A percentile compares a stretch with the other conserved stretches of the same genome.
Conservation (phyloP, 1,140 invertebrate species). For the Papilio polytes region DNA sequence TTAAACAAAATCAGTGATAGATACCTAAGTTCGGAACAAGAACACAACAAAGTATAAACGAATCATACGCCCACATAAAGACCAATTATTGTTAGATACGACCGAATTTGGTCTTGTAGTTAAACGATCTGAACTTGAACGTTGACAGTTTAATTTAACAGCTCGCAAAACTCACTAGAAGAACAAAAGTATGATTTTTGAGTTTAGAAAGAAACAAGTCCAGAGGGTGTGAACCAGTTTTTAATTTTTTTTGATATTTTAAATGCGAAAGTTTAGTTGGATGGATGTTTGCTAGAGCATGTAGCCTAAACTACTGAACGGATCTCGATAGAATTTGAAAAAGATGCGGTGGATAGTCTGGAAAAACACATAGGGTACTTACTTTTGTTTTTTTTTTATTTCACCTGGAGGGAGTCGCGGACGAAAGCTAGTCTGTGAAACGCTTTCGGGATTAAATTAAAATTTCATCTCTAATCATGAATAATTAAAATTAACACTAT, state of each 20-base stretch:
- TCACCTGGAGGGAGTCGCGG: no score
- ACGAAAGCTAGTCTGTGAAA: no score
- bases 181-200: background rate
- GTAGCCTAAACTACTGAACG: no score
- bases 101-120: slow-evolving; percentile 53
- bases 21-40: background rate
- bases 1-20: slow-evolving; percentile 3
- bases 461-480: background rate
- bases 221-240: no score
- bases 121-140: slow-evolving; percentile 67
- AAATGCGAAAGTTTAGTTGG: no score
- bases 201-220: no score
- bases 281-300: no score
- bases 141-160: slow-evolving; percentile 60
- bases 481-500: background rate
- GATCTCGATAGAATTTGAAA: no score
- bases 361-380: no score
- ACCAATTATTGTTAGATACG: slow-evolving; percentile 61
- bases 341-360: no score
- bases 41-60: background rate
- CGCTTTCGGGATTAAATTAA: background rate
- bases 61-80: slow-evolving; percentile 61
- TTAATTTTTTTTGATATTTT: no score
- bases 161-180: slow-evolving; percentile 28
- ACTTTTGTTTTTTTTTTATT: no score